A percentile compares a stretch with the other conserved stretches of the same genome.
These are phyloP conservation scores for Drosophila mauritiana DNA, from an alignment of 1,140 invertebrate species.

Conservation along the genomic window DNA sequence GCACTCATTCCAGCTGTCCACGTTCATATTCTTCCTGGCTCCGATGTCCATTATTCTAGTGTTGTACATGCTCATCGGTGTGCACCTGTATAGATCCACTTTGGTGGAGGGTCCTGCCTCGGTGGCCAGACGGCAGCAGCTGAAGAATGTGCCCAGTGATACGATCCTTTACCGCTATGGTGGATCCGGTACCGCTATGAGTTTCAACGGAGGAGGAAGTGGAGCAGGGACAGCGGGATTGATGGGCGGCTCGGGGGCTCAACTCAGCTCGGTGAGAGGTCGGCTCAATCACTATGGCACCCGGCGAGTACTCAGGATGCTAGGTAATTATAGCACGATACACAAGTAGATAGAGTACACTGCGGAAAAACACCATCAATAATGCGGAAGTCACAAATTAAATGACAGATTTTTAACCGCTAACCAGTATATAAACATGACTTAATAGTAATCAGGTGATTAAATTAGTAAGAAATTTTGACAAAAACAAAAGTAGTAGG, in stretches of 20 bases:
- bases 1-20: conserved; percentile 90
- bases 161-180: conserved; percentile 85
- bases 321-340: conserved; percentile 85
- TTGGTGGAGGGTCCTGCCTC: conserved; percentile 62
- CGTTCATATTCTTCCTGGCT: conserved; percentile 91
- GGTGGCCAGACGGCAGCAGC: conserved; percentile 14
- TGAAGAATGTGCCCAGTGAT: conserved; percentile 85
- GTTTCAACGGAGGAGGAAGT: conserved; percentile 13
- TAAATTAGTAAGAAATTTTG: no score
- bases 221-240: background rate
- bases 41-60: conserved; percentile 91
- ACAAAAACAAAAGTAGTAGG: no score
- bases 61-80: conserved; percentile 89
- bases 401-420: background rate
- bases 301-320: conserved; percentile 88
- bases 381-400: background rate
- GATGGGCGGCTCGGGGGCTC: conserved; percentile 47
- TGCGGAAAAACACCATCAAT: background rate
- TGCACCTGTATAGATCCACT: conserved; percentile 86
- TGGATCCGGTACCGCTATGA: conserved; percentile 38
- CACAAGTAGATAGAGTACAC: background rate
- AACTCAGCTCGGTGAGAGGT: conserved; percentile 77
- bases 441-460: no score
- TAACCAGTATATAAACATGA: no score
- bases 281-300: conserved; percentile 84